Base-by-base conservation (phyloP, 2,888 invertebrate species). In the Scelioninae gen. 2 region DNA sequence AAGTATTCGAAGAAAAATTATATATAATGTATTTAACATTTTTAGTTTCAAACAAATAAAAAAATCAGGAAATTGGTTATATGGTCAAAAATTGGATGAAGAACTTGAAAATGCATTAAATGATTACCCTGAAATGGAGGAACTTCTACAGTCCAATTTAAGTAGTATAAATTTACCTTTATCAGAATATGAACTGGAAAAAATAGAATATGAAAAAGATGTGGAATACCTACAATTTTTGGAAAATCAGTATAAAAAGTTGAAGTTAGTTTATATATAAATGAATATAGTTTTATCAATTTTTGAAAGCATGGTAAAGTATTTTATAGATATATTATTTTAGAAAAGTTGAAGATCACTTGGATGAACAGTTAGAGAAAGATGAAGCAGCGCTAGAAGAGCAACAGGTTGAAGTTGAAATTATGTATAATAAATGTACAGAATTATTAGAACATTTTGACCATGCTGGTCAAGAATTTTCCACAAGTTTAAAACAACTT, bases 111-210 rank as follows among this genome's bases (percentile, higher is more conserved):
- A 81, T 60, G 81, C 78, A 2, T 79, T 80, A 0, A 71, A 68
- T 61, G 75, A 83, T 60, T 81, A 77, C 70, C 84, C 84, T 2
- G 81, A 83, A 31, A 65, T 86, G 31, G 71, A 82, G 35, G 74
- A 80, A 31, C 73, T 81, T 6, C 43, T 80, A 15, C 53, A 74
- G 25, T 69, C 76, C 0, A 78, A 83, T 55, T 57, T 75, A 10
- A 35, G 31, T 9, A 63, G 64, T 50, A 73, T 68, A 2, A 67
- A 76, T 13, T 74, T 79, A 45, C 45, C 80, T 5, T 35, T 68
- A 5, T 16, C 58, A 0, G 78, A 79, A 25, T 78, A 78, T 15
- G 75, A 80, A 50, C 46, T 41, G 4, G 74, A 81, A 33, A 83
- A 81, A 58, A 78, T 80, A 39, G 78, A 77, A 11, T 78, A 76